Conservation (phyloP, 2,113 vertebrate genomes). For the Orycteropus afer region DNA sequence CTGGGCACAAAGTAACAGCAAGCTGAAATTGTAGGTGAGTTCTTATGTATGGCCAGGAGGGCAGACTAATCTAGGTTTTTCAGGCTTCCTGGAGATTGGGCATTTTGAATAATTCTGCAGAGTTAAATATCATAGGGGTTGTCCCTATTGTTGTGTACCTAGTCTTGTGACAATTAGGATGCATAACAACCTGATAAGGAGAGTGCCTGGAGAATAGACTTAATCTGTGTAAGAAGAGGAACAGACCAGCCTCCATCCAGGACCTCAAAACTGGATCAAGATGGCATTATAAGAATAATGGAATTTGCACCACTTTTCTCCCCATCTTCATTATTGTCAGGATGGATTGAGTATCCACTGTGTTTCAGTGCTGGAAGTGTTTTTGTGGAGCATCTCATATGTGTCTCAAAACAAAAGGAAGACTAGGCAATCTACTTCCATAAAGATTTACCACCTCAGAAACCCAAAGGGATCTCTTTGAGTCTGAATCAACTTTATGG, state of each 20-base stretch:
- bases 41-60: background rate
- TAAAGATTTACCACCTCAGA: too few relatives aligned
- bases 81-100: background rate
- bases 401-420: background rate
- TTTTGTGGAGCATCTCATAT: background rate
- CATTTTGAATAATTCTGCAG: background rate
- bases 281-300: background rate
- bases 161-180: background rate
- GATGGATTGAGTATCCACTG: background rate
- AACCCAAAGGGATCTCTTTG: too few relatives aligned
- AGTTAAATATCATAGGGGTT: background rate
- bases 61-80: background rate
- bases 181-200: background rate
- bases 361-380: background rate
- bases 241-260: background rate
- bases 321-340: background rate
- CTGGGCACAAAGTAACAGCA: background rate
- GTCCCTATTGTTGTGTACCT: background rate
- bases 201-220: background rate
- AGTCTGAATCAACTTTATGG: too few relatives aligned
- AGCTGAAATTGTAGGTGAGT: background rate
- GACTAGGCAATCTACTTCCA: too few relatives aligned
- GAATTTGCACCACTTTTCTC: background rate
- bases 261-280: background rate
- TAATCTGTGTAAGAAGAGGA: background rate